Percentiles rank a stretch among this genome's conserved stretches.
phyloP scores from a whole-genome alignment of 2,888 invertebrate species.

The Lepidochitona cinerea region DNA sequence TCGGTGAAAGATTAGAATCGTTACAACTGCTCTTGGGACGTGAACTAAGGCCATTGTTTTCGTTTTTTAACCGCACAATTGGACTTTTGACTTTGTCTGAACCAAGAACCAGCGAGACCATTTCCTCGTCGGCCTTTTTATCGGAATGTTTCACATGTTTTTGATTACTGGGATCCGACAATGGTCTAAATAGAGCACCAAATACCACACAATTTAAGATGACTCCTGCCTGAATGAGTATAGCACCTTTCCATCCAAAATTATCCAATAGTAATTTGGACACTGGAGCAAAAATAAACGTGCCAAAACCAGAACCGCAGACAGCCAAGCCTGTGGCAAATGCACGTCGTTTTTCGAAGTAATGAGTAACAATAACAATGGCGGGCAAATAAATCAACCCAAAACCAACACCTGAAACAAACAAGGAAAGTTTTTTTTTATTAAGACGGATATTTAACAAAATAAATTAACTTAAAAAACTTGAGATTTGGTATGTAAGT shows the following conservation, averaged over 20 bases:
- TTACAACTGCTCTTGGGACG: neutral
- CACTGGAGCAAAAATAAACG: constrained; percentile 85
- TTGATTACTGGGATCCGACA: constrained; percentile 79
- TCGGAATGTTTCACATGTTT: neutral
- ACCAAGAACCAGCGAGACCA: neutral
- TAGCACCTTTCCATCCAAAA: constrained; percentile 90
- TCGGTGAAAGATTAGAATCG: neutral
- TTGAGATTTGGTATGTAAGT: too few species aligned
- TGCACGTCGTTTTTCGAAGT: constrained; percentile 94
- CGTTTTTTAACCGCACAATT: neutral
- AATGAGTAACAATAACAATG: constrained; percentile 96
- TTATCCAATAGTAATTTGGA: constrained; percentile 75
- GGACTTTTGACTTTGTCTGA: neutral
- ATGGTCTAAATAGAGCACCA: constrained; percentile 90
- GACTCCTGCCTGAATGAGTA: constrained; percentile 86
- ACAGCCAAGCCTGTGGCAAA: constrained; percentile 97
- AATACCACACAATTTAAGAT: constrained; percentile 90
- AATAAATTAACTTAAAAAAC: too few species aligned
- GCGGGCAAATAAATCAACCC: constrained; percentile 98
- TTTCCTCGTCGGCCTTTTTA: constrained; percentile 14
- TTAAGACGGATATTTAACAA: too few species aligned
- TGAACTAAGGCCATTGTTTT: neutral
- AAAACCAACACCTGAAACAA: constrained; percentile 85
- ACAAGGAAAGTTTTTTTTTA: neutral
- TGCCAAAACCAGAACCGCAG: constrained; percentile 96